Conservation (phyloP, 2,888 invertebrate species). For the Pachycephus smyrnensis region DNA sequence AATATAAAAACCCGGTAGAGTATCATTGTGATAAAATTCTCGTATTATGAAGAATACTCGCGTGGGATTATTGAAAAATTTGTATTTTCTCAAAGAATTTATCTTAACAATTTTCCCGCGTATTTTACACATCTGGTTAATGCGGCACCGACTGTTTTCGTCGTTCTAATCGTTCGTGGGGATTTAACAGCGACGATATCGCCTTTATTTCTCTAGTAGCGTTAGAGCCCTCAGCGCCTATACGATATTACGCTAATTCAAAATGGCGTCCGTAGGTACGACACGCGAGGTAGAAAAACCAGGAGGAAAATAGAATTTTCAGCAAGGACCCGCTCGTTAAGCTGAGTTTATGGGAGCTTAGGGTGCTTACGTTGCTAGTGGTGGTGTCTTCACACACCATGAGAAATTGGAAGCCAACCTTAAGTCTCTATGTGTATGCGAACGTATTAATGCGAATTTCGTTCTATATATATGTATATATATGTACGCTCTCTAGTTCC, state of each 20-base stretch:
- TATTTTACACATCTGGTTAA: not conserved
- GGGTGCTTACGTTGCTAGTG: not conserved
- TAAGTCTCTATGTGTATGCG: not conserved
- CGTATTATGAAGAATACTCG: not conserved
- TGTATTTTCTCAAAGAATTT: not conserved
- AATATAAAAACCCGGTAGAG: not conserved
- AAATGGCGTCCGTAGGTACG: constrained; percentile 4
- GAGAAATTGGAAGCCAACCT: not conserved
- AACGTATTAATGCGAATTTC: not conserved
- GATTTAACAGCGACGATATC: not conserved
- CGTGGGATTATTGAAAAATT: not conserved
- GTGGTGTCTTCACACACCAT: not conserved
- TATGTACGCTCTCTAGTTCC: not conserved
- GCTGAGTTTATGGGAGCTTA: not conserved
- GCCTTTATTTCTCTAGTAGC: not conserved
- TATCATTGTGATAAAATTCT: not conserved
- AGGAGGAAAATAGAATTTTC: not conserved
- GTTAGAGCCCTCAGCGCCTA: not conserved
- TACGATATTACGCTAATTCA: constrained; percentile 7
- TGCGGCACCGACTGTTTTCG: not conserved
- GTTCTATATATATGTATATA: not conserved
- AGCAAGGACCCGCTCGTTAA: constrained; percentile 7
- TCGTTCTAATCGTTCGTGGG: not conserved
- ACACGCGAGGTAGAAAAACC: not conserved
- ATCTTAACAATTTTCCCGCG: not conserved